phyloP scores from a whole-genome alignment of 2,888 invertebrate genomes.

The Himalopsyche japonica region DNA sequence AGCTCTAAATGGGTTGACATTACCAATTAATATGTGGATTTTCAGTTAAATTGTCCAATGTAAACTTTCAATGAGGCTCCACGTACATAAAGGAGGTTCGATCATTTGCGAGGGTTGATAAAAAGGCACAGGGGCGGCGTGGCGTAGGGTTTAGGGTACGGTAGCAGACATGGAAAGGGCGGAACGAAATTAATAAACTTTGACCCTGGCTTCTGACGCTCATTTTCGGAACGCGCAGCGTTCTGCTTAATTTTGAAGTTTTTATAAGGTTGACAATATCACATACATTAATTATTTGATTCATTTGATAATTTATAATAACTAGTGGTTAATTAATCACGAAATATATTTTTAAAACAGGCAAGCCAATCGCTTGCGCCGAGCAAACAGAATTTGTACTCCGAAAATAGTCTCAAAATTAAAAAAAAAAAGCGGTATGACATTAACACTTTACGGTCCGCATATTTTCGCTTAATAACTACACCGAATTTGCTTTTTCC shows the following conservation, averaged over 20 bases:
- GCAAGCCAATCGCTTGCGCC: too few species aligned
- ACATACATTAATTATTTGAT: neutral
- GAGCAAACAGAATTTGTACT: too few species aligned
- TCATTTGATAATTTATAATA: too few species aligned
- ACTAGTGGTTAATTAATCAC: too few species aligned
- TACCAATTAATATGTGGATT: neutral
- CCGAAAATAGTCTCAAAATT: too few species aligned
- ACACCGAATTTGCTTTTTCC: too few species aligned
- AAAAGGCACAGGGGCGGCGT: neutral
- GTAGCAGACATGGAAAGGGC: constrained; percentile 33
- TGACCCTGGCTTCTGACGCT: constrained; percentile 5
- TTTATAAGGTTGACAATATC: neutral
- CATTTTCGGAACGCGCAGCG: neutral
- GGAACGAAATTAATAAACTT: constrained; percentile 33
- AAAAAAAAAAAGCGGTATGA: too few species aligned
- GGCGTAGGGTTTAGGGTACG: neutral
- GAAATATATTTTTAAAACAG: too few species aligned
- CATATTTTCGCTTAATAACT: too few species aligned
- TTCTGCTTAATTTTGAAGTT: neutral
- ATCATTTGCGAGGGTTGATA: neutral
- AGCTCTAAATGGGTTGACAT: too few species aligned
- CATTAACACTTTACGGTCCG: too few species aligned
- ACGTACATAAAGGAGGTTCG: neutral
- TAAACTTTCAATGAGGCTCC: neutral
- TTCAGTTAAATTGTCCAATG: neutral